phyloP scores from a whole-genome alignment of 2,113 vertebrate genomes.

The Forbesichthys agassizii region DNA sequence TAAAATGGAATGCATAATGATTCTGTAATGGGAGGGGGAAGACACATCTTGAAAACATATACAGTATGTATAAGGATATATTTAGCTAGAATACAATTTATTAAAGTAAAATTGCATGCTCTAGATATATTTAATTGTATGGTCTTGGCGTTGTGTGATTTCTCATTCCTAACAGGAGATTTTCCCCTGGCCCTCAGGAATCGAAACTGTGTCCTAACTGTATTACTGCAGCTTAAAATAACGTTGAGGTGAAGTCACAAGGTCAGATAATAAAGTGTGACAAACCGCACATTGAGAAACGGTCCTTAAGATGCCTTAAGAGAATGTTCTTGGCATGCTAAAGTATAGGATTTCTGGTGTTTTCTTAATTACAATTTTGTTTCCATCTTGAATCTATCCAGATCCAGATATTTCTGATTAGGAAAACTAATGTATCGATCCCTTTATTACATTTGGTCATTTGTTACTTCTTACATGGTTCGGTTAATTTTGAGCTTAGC shows the following conservation, averaged over 20 bases:
- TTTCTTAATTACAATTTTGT: conserved; percentile 44
- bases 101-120: neutral
- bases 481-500: conserved; percentile 25
- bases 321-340: conserved; percentile 50
- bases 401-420: conserved; percentile 30
- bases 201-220: conserved; percentile 35
- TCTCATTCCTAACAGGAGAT: conserved; percentile 26
- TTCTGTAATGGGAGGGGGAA: neutral
- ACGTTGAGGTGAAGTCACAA: conserved; percentile 45
- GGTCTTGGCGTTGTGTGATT: conserved; percentile 20
- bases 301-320: conserved; percentile 6
- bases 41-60: neutral
- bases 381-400: conserved; percentile 44
- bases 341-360: conserved; percentile 22
- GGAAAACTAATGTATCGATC: conserved; percentile 40
- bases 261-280: conserved; percentile 34
- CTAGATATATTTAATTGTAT: neutral
- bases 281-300: conserved; percentile 53
- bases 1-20: neutral
- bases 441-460: conserved; percentile 39
- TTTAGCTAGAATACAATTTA: no score
- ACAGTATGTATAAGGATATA: neutral
- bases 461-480: conserved; percentile 28
- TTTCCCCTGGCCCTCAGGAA: conserved; percentile 24
- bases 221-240: conserved; percentile 55